These are phyloP conservation scores for Bergia puertoricense DNA, from an alignment of 92 coral and sea anemone species.

Conservation along the genomic window DNA sequence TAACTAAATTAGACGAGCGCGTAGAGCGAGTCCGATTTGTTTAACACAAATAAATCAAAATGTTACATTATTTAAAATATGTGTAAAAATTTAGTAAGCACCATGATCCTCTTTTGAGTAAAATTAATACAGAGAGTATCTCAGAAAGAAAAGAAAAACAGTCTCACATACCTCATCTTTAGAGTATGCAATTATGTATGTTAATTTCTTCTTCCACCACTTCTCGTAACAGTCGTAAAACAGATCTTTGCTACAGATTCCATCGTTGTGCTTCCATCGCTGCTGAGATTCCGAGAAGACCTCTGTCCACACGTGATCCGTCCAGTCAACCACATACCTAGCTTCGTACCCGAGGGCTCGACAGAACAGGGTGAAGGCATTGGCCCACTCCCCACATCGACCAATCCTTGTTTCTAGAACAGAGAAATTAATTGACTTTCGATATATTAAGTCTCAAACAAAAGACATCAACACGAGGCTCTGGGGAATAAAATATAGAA, in stretches of 20 bases:
- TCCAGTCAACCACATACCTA: conserved; percentile 93
- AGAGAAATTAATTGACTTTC: not conserved
- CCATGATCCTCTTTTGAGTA: no score
- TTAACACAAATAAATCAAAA: no score
- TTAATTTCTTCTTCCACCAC: conserved; percentile 82
- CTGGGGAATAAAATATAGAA: no score
- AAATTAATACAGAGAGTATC: not conserved
- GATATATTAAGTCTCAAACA: no score
- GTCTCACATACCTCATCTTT: conserved; percentile 68
- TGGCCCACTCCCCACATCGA: conserved; percentile 99
- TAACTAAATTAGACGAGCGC: no score
- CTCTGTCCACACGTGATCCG: conserved; percentile 99
- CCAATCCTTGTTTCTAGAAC: conserved; percentile 86
- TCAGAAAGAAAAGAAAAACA: not conserved
- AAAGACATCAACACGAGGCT: no score
- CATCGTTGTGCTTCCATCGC: conserved; percentile 90
- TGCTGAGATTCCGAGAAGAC: conserved; percentile 86
- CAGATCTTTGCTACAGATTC: conserved; percentile 72
- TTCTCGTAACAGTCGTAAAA: conserved; percentile 68
- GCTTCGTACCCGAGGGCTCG: conserved; percentile 84
- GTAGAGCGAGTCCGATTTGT: no score
- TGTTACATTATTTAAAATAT: no score
- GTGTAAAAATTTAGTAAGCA: no score
- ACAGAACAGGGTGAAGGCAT: conserved; percentile 85
- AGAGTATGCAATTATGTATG: conserved; percentile 84